Evolutionary conservation across 2,888 invertebrate genomes (phyloP).

Genomic region (Tetrapedia diversipes): DNA sequence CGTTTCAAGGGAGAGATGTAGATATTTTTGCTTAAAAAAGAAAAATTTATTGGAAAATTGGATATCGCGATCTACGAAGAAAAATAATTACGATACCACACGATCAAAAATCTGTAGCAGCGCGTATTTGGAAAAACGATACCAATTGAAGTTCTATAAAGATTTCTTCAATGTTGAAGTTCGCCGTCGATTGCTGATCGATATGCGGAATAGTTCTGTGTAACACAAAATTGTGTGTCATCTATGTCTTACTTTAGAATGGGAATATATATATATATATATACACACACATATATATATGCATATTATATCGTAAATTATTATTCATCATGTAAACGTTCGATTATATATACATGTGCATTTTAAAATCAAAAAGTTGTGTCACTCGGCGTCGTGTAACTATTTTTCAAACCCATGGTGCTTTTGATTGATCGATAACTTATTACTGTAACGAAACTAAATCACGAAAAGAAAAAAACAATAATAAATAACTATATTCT

Average conservation of each 20-base stretch:
- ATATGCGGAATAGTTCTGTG: neutral
- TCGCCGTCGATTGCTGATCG: neutral
- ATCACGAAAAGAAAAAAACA: constrained; percentile 9
- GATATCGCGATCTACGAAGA: neutral
- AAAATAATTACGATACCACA: neutral
- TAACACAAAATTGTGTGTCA: constrained; percentile 25
- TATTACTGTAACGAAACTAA: constrained; percentile 37
- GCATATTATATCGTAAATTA: constrained; percentile 38
- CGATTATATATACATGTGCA: constrained; percentile 42
- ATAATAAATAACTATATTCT: constrained; percentile 52
- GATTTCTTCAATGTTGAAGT: constrained; percentile 9
- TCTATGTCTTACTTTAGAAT: constrained; percentile 26
- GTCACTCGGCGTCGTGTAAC: constrained; percentile 25
- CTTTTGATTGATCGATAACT: constrained; percentile 49
- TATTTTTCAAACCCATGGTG: constrained; percentile 53
- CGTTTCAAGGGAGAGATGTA: neutral
- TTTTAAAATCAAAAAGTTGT: constrained; percentile 35
- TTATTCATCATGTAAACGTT: constrained; percentile 42
- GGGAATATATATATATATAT: constrained; percentile 30
- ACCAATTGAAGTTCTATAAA: neutral
- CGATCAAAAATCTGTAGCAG: constrained; percentile 2
- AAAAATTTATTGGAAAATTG: constrained; percentile 1
- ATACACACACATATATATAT: constrained; percentile 28
- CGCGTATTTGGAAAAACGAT: neutral
- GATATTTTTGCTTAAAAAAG: constrained; percentile 20